Base-by-base conservation (phyloP, 2,113 vertebrate genomes). In the Callospermophilus lateralis region DNA sequence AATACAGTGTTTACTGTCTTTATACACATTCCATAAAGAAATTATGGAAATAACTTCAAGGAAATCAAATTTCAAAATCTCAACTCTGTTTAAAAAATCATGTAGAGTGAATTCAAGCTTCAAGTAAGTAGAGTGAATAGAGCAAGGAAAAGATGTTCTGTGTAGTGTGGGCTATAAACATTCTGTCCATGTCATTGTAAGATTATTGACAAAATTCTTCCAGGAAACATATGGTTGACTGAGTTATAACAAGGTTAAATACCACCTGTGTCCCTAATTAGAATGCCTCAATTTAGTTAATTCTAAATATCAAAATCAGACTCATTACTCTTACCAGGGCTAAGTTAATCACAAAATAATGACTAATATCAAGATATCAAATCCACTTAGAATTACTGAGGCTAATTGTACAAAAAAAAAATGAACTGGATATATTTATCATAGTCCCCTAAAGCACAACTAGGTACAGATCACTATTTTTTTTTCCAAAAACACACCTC, bases 311-410 rank as follows among this genome's bases (percentile, higher is more conserved):
- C 42, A 89, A 78, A 93, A 89, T 84, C 24, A 81, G 94, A 28
- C 16, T 93, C 83, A 80, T 76, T 86, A 95, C 45, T 93, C 24
- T 42, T 80, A 92, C 34, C 42, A 86, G 63, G 55, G 37, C 34
- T 84, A 90, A 95, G 55, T 89, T 96, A 97, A 98, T 94, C 68
- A 95, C 86, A 92, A 76, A 95, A 96, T 93, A 97, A 97, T 94
- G 51, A 92, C 16, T 79, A 61, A 94, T 91, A 93, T 89, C 89
- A 96, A 96, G 68, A 96, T 65, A 51, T 97, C 89, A 97, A 84
- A 94, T 84, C 51, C 83, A 72, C 65, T 95, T 96, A 76, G 78
- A 94, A 91, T 81, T 94, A 63, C 30, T 94, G 68, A 95, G 24
- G 78, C 45, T 96, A 97, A 96, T 73, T 95, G 51, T 30, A 79